Base-by-base conservation (phyloP, 2,888 invertebrate species). In the Plemyria rubiginata region DNA sequence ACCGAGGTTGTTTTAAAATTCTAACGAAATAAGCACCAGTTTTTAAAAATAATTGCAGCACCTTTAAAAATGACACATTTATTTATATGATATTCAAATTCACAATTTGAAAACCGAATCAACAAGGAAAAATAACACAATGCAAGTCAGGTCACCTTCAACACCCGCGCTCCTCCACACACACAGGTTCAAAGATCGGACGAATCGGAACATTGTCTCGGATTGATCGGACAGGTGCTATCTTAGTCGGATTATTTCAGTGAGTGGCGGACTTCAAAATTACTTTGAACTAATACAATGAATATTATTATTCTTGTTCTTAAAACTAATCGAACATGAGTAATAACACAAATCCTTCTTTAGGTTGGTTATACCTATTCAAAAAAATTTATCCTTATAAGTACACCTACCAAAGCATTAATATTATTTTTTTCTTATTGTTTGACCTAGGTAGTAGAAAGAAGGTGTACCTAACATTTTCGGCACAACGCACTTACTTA, bases 201-300 rank as follows among this genome's bases (percentile, higher is more conserved):
- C 38, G 36, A 36, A 54, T 32, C 48, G 36, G 40, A 55, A 60
- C 43, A 55, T n/a, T 40, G 32, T 48, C 40, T 49, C 60, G 32
- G 57, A 58, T 53, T 58, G 60, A 61, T 54, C 16, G 28, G 43
- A 63, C 66, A 66, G 66, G 66, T 66, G 62, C 52, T 13, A 40
- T 49, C 36, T 49, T 22, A 15, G 41, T 59, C 15, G 41, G n/a
- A 43, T 41, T 49, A 54, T 59, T 43, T 60, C 54, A 50, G 36
- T 38, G 53, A 45, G 52, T 53, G 46, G 54, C 51, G 40, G 57
- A 38, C 13, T 38, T 48, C 13, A 4, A 28, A 28, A 48, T 54
- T 41, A 43, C 15, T 11, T 45, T n/a, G n/a, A n/a, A n/a, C n/a
- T n/a, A 36, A 36, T 6, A 29, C 29, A 29, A 29, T 29, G 7